Conservation (phyloP, 35 echinoderm and acorn worm genomes). For the Amphiura filiformis region DNA sequence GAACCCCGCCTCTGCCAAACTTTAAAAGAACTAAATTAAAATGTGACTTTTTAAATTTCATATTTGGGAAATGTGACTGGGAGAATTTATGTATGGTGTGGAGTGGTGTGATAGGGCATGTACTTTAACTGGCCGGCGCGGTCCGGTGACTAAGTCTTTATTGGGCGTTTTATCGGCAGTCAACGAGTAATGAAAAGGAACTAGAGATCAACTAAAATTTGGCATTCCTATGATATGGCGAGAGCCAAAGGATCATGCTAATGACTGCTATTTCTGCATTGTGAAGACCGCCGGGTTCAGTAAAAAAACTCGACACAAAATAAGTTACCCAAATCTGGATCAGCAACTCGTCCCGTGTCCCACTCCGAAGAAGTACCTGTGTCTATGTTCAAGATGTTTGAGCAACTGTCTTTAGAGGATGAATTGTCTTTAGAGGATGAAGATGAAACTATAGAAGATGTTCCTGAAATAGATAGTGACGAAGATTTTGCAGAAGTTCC, state of each 20-base stretch:
- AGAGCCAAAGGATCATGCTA: neutral
- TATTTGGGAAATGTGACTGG: too few relatives aligned
- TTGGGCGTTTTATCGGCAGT: too few relatives aligned
- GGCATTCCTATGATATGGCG: neutral
- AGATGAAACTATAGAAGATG: neutral
- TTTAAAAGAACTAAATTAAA: too few relatives aligned
- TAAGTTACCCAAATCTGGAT: neutral
- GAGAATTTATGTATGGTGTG: too few relatives aligned
- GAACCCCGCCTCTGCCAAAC: too few relatives aligned
- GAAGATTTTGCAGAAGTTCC: neutral
- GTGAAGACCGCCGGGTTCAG: neutral
- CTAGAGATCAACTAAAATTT: neutral
- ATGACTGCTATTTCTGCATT: neutral
- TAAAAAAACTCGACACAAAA: slow-evolving; percentile 4
- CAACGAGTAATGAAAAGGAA: too few relatives aligned
- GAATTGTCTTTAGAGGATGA: slow-evolving; percentile 1
- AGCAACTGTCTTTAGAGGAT: neutral
- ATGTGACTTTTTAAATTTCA: too few relatives aligned
- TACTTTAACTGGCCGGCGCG: too few relatives aligned
- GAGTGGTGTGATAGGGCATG: too few relatives aligned
- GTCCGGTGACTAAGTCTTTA: too few relatives aligned
- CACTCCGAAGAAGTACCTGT: neutral
- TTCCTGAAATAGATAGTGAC: neutral
- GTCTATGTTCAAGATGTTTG: neutral
- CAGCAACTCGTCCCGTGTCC: neutral